Evolutionary conservation across 2,113 vertebrate genomes (phyloP).

Genomic region (Pachypanchax playfairii): DNA sequence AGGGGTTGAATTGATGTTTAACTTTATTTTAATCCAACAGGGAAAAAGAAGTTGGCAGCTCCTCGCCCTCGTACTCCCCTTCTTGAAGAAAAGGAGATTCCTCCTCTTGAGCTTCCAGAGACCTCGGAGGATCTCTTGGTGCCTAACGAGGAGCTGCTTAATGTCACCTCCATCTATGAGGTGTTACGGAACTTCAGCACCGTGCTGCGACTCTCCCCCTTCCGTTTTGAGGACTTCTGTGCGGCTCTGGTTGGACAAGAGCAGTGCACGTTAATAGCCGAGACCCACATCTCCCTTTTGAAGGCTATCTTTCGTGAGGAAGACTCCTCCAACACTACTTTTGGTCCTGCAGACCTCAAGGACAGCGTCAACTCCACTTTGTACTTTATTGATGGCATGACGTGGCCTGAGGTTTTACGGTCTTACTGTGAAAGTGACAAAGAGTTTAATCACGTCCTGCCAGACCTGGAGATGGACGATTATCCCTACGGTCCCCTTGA

Average conservation of each 20-base stretch:
- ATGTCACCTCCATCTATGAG: conserved; percentile 92
- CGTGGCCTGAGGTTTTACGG: conserved; percentile 96
- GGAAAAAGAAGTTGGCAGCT: conserved; percentile 86
- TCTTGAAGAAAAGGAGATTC: conserved; percentile 94
- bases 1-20: background rate
- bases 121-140: conserved; percentile 96
- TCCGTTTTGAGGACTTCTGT: conserved; percentile 98
- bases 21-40: conserved; percentile 48
- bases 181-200: conserved; percentile 96
- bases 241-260: conserved; percentile 94
- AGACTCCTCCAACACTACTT: conserved; percentile 97
- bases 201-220: conserved; percentile 94
- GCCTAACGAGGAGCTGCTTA: conserved; percentile 91
- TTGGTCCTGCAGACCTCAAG: conserved; percentile 96
- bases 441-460: conserved; percentile 93
- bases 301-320: conserved; percentile 97
- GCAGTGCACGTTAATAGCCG: conserved; percentile 96
- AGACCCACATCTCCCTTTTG: conserved; percentile 92
- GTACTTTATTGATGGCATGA: conserved; percentile 98
- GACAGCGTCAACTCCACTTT: conserved; percentile 97
- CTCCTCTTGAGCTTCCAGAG: conserved; percentile 88
- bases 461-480: conserved; percentile 91
- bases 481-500: conserved; percentile 93
- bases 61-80: conserved; percentile 92
- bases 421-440: conserved; percentile 96